Conservation (phyloP, 2,113 vertebrate genomes). For the Campylomormyrus tamandua region DNA sequence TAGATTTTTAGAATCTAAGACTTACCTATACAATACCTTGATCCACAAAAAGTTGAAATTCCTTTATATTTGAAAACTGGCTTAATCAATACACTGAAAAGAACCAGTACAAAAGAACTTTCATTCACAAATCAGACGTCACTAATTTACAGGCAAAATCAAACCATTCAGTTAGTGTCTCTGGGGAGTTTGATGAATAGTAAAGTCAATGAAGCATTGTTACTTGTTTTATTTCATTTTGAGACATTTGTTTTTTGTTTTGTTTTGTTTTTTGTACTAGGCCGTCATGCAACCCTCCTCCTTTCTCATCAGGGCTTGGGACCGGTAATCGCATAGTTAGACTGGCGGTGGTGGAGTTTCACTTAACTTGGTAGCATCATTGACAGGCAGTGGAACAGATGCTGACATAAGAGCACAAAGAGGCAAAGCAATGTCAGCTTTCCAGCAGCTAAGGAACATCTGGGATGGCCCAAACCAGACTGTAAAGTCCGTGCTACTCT, state of each 20-base stretch:
- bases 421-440: not conserved
- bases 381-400: not conserved
- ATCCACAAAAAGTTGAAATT: not conserved
- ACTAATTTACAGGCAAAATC: not conserved
- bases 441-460: not conserved
- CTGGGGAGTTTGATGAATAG: not conserved
- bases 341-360: not conserved
- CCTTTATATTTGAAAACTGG: not conserved
- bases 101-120: not conserved
- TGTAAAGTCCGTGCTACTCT: not conserved
- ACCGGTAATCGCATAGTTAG: no score
- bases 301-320: not conserved
- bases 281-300: no score
- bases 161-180: not conserved
- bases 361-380: not conserved
- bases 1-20: not conserved
- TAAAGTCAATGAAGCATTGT: not conserved
- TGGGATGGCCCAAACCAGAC: not conserved
- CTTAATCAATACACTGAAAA: not conserved
- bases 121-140: not conserved
- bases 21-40: not conserved
- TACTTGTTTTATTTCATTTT: not conserved
- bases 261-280: no score
- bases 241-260: no score
- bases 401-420: not conserved